Conservation (phyloP, 35 echinoderm and acorn worm species). For the Nesometra sesokonis region DNA sequence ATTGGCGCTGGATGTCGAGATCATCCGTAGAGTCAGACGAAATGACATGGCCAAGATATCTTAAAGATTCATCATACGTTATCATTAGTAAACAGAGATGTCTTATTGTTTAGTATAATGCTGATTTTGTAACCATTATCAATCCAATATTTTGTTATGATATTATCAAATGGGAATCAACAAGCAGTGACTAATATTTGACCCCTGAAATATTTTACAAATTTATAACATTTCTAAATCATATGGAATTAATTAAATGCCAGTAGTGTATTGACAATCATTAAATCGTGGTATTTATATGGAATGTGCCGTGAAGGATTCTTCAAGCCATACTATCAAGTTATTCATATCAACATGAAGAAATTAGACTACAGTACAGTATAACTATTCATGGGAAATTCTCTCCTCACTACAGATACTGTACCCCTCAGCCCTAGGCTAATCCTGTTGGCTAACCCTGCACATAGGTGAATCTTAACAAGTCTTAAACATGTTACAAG, state of each 20-base stretch:
- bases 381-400: not conserved
- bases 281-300: not conserved
- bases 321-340: not conserved
- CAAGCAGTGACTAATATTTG: no score
- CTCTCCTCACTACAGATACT: not conserved
- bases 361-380: not conserved
- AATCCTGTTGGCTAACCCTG: not conserved
- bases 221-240: not conserved
- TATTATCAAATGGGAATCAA: no score
- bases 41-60: no score
- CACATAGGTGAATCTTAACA: not conserved
- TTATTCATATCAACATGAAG: not conserved
- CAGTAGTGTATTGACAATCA: not conserved
- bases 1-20: no score
- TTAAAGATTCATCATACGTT: no score
- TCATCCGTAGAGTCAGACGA: no score
- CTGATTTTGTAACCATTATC: no score
- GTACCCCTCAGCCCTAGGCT: not conserved
- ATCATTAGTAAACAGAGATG: no score
- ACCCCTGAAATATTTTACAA: no score
- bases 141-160: no score
- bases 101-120: no score
- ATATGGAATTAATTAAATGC: not conserved
- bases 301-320: not conserved
- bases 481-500: not conserved